Conservation (phyloP, 2,888 invertebrate species). For the Petrophora chlorosata region DNA sequence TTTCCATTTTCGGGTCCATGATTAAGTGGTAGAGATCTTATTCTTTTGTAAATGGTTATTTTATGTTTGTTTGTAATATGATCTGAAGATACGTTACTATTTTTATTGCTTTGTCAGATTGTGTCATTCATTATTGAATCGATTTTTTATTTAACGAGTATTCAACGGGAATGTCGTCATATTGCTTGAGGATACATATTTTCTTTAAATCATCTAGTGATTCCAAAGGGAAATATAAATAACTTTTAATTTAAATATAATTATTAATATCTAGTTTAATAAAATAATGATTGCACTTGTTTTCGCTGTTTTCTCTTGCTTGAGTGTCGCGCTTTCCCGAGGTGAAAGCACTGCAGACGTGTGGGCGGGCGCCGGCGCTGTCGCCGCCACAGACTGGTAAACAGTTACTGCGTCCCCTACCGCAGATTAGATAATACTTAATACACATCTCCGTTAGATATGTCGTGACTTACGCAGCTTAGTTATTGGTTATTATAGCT, state of each 20-base stretch:
- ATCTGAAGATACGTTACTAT: conserved; percentile 15
- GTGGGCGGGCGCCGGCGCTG: conserved; percentile 51
- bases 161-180: too few species aligned
- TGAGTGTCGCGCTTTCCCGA: conserved; percentile 42
- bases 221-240: too few species aligned
- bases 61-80: conserved; percentile 20
- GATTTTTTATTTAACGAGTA: conserved; percentile 10
- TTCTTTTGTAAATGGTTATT: conserved; percentile 17
- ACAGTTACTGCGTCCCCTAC: conserved; percentile 2
- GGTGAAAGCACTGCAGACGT: conserved; percentile 61
- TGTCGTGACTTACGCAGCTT: conserved; percentile 24
- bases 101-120: conserved; percentile 7
- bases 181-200: too few species aligned
- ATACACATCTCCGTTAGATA: conserved; percentile 6
- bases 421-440: conserved; percentile 16
- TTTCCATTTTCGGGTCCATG: conserved; percentile 29
- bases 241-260: too few species aligned
- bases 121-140: conserved; percentile 1
- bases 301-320: conserved; percentile 34
- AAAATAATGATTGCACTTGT: too few species aligned
- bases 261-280: too few species aligned
- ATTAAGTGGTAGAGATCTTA: conserved; percentile 12
- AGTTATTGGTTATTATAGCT: conserved; percentile 4
- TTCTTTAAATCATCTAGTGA: too few species aligned
- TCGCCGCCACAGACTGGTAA: conserved; percentile 24